These are phyloP conservation scores for Crypturellus tataupa DNA, from an alignment of 2,797 vertebrate genomes.

Conservation along the genomic window DNA sequence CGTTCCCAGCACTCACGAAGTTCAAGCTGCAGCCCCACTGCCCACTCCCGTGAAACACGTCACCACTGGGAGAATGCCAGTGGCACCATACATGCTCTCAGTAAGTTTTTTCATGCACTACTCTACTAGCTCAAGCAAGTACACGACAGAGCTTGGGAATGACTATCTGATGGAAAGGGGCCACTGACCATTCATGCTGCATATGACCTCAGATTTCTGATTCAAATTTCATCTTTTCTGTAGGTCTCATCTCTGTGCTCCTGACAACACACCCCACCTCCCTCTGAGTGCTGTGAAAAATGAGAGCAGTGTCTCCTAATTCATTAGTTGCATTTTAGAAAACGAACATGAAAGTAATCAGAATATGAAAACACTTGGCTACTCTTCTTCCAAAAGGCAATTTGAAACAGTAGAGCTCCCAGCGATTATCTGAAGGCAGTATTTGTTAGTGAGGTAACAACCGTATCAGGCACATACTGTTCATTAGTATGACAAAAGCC, in stretches of 20 bases:
- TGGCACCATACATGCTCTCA: accelerated
- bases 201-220: background rate
- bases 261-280: accelerated
- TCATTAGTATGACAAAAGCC: background rate
- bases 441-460: background rate
- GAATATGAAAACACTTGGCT: background rate
- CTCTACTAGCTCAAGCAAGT: background rate
- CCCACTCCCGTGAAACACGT: background rate
- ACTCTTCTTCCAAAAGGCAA: background rate
- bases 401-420: background rate
- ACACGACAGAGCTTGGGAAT: background rate
- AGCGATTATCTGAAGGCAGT: background rate
- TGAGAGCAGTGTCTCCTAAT: background rate
- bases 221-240: background rate
- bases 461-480: background rate
- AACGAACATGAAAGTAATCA: background rate
- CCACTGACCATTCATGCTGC: background rate
- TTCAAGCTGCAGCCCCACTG: accelerated
- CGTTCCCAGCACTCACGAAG: background rate
- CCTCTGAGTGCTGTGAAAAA: background rate
- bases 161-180: background rate
- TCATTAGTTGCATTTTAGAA: background rate
- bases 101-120: accelerated
- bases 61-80: accelerated
- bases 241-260: background rate